Conservation (phyloP, 2,113 vertebrate genomes). For the Megatriorchis doriae region DNA sequence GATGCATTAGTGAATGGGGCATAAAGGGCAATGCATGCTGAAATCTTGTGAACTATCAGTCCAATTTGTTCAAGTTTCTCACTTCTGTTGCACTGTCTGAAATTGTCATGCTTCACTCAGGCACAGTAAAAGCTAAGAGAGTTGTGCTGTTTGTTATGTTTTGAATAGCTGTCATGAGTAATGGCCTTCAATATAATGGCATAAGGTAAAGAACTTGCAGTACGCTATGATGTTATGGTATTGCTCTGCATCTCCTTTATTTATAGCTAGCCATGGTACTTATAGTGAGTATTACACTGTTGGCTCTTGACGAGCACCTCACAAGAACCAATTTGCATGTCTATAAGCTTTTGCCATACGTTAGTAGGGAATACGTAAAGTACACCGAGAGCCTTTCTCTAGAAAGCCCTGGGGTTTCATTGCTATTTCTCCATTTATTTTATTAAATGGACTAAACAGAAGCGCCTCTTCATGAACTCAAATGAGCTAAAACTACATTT, state of each 20-base stretch:
- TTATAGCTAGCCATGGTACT: not conserved
- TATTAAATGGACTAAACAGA: not conserved
- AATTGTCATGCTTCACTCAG: not conserved
- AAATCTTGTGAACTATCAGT: slow-evolving; percentile 1
- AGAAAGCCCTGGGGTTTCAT: not conserved
- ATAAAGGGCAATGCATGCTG: not conserved
- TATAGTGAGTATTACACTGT: not conserved
- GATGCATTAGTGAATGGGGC: not conserved
- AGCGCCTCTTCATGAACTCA: not conserved
- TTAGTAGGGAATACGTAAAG: not conserved
- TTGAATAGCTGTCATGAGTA: not conserved
- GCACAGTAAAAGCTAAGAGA: not conserved
- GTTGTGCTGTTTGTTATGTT: not conserved
- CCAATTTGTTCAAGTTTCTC: slow-evolving; percentile 14
- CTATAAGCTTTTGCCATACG: not conserved
- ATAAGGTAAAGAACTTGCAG: not conserved
- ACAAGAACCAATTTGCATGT: not conserved
- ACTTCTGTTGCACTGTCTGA: not conserved
- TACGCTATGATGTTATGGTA: not conserved
- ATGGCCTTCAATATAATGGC: not conserved
- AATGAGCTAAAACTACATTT: not conserved
- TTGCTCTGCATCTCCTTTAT: not conserved
- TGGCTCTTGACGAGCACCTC: not conserved
- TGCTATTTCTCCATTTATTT: not conserved
- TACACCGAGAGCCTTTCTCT: not conserved